A percentile compares a stretch with the other conserved stretches of the same genome.
phyloP scores from a whole-genome alignment of 1,140 invertebrate genomes.

The Drosophila ananassae region DNA sequence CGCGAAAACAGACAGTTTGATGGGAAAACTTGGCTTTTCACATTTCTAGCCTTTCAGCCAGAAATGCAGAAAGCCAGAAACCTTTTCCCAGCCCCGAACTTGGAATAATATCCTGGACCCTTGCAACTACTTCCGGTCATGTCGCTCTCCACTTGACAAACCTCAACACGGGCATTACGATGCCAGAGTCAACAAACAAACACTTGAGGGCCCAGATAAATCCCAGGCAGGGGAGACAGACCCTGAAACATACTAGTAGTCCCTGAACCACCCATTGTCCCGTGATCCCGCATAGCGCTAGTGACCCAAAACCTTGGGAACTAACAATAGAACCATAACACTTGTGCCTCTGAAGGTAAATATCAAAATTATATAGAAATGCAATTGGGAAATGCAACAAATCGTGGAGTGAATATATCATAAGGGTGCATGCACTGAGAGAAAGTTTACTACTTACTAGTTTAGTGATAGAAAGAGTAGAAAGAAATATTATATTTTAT shows the following conservation, averaged over 20 bases:
- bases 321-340: slow-evolving; percentile 45
- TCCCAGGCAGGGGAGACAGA: slow-evolving; percentile 19
- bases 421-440: slow-evolving; percentile 23
- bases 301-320: slow-evolving; percentile 54
- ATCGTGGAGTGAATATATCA: slow-evolving; percentile 18
- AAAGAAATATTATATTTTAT: neutral
- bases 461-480: neutral
- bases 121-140: slow-evolving; percentile 28
- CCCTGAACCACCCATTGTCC: slow-evolving; percentile 3
- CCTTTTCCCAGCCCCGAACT: neutral
- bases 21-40: neutral
- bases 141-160: slow-evolving; percentile 30
- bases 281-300: slow-evolving; percentile 22
- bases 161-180: slow-evolving; percentile 31
- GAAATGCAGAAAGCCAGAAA: neutral
- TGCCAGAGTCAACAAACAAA: slow-evolving; percentile 48
- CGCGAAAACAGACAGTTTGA: neutral
- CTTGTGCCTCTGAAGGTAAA: slow-evolving; percentile 67
- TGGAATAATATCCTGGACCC: neutral
- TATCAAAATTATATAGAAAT: slow-evolving; percentile 77
- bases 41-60: neutral
- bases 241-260: too few relatives aligned
- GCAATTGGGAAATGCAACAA: slow-evolving; percentile 49
- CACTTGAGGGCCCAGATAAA: slow-evolving; percentile 39
- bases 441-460: neutral